A percentile compares a stretch with the other conserved stretches of the same genome.
phyloP scores from a whole-genome alignment of 2,888 invertebrate species.

The Chalcis sispes region DNA sequence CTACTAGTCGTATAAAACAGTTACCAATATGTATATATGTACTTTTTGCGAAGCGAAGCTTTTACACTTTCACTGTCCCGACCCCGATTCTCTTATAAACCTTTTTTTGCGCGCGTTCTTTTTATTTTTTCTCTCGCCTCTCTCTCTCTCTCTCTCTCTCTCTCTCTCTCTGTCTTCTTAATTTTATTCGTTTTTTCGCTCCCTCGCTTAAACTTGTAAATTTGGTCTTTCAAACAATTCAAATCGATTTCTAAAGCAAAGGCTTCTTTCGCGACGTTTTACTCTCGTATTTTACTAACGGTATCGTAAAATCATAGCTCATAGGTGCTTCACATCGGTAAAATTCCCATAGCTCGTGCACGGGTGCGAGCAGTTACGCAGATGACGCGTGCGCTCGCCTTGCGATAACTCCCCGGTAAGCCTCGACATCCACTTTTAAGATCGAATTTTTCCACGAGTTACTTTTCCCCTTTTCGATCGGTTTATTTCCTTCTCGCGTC shows the following conservation, averaged over 20 bases:
- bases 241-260: no score
- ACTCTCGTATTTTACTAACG: no score
- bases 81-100: neutral
- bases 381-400: neutral
- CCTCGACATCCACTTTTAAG: no score
- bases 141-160: neutral
- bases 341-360: neutral
- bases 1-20: constrained; percentile 3
- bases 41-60: constrained; percentile 26
- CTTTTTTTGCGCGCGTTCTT: neutral
- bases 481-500: neutral
- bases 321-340: constrained; percentile 1
- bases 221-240: no score
- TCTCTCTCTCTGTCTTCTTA: neutral
- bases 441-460: no score
- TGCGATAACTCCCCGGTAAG: no score
- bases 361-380: neutral
- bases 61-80: neutral
- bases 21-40: neutral
- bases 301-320: no score
- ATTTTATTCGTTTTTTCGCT: no score
- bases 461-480: neutral
- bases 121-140: neutral
- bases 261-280: no score
- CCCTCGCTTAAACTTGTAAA: no score